Conservation (phyloP, 2,888 invertebrate genomes). For the Mythimna loreyi region DNA sequence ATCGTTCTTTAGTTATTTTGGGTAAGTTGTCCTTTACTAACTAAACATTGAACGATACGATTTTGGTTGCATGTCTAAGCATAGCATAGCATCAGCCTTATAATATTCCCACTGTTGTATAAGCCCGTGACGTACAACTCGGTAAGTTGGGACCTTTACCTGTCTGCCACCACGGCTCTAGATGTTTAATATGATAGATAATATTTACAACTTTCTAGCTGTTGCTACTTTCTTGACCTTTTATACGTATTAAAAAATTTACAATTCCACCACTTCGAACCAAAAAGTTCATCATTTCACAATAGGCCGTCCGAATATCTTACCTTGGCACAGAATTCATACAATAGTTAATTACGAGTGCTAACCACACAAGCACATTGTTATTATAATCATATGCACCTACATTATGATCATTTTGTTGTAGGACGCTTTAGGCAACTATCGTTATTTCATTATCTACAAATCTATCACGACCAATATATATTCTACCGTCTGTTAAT, state of each 20-base stretch:
- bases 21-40: not conserved
- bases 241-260: not conserved
- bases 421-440: slow-evolving; percentile 12
- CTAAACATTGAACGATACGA: no score
- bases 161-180: no score
- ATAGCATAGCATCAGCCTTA: no score
- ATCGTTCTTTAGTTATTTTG: not conserved
- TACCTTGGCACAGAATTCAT: slow-evolving; percentile 78
- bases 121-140: no score
- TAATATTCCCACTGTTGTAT: no score
- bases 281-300: slow-evolving; percentile 65
- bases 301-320: slow-evolving; percentile 57
- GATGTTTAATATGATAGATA: no score
- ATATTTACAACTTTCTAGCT: no score
- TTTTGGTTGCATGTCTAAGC: no score
- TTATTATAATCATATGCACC: slow-evolving; percentile 64
- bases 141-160: no score
- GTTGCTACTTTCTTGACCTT: not conserved
- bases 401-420: slow-evolving; percentile 49
- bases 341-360: slow-evolving; percentile 74
- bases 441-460: slow-evolving; percentile 10
- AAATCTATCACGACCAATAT: slow-evolving; percentile 14
- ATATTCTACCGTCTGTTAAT: slow-evolving; percentile 16
- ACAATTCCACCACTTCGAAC: slow-evolving; percentile 20
- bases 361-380: slow-evolving; percentile 57